Conservation (phyloP, 2,113 vertebrate species). For the Nibea albiflora region DNA sequence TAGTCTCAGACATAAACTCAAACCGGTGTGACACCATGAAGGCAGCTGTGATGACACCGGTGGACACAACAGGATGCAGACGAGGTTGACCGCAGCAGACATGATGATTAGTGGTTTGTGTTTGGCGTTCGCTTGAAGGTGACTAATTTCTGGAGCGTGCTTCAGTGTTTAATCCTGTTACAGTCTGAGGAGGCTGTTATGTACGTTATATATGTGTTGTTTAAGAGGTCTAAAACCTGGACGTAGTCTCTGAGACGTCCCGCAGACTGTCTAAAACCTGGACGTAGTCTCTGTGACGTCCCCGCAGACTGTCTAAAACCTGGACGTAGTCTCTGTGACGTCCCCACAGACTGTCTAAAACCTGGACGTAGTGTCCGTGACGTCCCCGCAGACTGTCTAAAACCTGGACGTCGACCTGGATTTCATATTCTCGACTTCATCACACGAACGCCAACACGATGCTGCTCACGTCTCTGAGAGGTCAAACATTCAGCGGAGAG, state of each 20-base stretch:
- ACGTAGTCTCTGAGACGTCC: no score
- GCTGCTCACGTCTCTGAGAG: constrained; percentile 1
- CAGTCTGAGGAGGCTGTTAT: not conserved
- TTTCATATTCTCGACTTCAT: constrained; percentile 20
- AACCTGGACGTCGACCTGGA: constrained; percentile 3
- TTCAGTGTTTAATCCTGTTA: not conserved
- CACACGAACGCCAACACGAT: not conserved
- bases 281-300: no score
- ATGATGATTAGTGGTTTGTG: constrained; percentile 7
- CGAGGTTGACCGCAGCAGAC: not conserved
- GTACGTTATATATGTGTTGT: no score
- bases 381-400: no score
- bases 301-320: no score
- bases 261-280: no score
- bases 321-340: no score
- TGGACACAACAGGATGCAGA: not conserved
- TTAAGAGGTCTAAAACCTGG: no score
- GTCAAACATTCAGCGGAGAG: constrained; percentile 32
- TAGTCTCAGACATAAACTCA: not conserved
- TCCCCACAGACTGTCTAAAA: no score
- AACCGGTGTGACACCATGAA: not conserved
- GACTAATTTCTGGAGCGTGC: constrained; percentile 8
- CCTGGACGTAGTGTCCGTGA: no score
- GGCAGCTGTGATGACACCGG: constrained; percentile 10
- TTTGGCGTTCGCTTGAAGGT: constrained; percentile 2